phyloP scores from a whole-genome alignment of 2,888 invertebrate species.

The Yponomeuta plumbellus region DNA sequence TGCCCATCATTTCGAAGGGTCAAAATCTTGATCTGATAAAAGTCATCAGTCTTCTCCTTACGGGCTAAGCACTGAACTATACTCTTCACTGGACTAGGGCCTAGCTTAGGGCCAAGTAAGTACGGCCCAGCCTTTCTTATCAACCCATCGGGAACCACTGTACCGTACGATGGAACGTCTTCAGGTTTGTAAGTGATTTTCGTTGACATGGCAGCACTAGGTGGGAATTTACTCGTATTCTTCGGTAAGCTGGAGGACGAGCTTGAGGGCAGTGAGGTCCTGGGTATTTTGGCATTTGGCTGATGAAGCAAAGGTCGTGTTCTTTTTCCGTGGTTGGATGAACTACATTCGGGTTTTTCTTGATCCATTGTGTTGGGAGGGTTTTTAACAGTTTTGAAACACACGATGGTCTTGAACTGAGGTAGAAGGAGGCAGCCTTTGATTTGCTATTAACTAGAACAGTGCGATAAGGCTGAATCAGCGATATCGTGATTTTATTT shows the following conservation, averaged over 20 bases:
- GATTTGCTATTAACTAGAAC: constrained; percentile 6
- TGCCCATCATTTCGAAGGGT: constrained; percentile 70
- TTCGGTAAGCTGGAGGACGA: constrained; percentile 44
- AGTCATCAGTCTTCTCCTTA: constrained; percentile 81
- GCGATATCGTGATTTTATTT: not conserved
- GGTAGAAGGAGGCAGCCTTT: constrained; percentile 13
- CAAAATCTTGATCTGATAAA: constrained; percentile 82
- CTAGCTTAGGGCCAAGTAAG: constrained; percentile 81
- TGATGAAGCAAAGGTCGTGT: constrained; percentile 64
- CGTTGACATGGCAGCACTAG: constrained; percentile 40
- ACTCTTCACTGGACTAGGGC: constrained; percentile 84
- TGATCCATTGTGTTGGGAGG: constrained; percentile 53
- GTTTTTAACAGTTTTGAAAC: constrained; percentile 10
- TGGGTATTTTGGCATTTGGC: constrained; percentile 59
- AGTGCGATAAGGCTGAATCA: not conserved
- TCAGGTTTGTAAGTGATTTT: constrained; percentile 48
- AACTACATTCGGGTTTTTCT: constrained; percentile 56
- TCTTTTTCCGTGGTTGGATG: constrained; percentile 59
- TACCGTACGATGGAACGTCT: constrained; percentile 68
- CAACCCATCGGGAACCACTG: constrained; percentile 68
- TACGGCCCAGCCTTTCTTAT: constrained; percentile 81
- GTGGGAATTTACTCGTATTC: constrained; percentile 45
- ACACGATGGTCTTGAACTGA: not conserved
- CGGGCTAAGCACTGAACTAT: constrained; percentile 86
- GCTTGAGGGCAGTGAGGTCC: constrained; percentile 50